Base-by-base conservation (phyloP, 2,888 invertebrate genomes). In the Drosophila quinaria region DNA sequence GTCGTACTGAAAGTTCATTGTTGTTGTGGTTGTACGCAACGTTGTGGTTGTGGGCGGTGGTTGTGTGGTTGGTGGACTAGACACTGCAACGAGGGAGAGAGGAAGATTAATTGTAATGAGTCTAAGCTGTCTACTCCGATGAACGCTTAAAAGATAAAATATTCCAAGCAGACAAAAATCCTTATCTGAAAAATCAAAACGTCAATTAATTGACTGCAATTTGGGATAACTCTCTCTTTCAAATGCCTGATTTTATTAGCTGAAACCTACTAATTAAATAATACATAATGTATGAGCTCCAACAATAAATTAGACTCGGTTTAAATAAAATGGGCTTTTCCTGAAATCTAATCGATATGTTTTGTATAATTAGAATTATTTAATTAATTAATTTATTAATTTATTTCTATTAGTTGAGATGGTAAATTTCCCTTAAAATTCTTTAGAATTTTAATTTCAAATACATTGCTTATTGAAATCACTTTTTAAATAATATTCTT, bases 1-100 rank as follows among this genome's bases (percentile, higher is more conserved):
- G 8, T 76, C 74, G 15, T 63, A 46, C 11, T 65, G 64, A 13
- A 60, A 56, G 42, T 51, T 65, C 31, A 60, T 56, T 37, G 70
- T 63, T 47, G 92, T 91, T 60, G 94, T 93, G 55, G 95, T 95
- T 54, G 96, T 96, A 70, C 95, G 95, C 51, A 77, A 39, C 37
- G 92, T 92, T 61, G 94, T 93, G 62, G 95, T 95, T 66, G 96
- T 96, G 70, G 95, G 95, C 50, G 96, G 96, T 65, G 96, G 95
- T 78, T 96, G 95, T 56, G 97, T 97, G 65, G 96, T 96, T 54
- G 97, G 97, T 60, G 97, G 96, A 79, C 95, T 95, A 37, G 97
- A 96, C 88, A 95, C 97, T 97, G 93, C 65, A 93, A 92, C 25
- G 74, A 80, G 37, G 8, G 3, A 29, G 75, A 80, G 41, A 8